Evolutionary conservation across 2,888 invertebrate genomes (phyloP).

Genomic region (Acronicta alni): DNA sequence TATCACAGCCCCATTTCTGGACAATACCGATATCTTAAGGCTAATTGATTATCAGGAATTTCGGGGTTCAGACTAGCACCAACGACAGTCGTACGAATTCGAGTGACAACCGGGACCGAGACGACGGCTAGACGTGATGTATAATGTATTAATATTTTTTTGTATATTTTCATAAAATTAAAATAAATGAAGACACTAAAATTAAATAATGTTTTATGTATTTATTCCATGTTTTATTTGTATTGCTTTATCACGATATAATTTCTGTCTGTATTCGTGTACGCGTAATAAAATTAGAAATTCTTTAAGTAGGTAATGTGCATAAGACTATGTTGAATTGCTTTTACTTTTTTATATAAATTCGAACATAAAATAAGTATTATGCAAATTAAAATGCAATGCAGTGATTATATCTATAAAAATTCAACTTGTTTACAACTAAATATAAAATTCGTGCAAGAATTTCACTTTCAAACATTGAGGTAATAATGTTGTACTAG

Average conservation of each 20-base stretch:
- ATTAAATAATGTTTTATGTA: neutral
- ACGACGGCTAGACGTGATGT: no score
- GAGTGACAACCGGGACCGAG: no score
- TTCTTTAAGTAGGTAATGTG: no score
- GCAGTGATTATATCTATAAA: slow-evolving; percentile 3
- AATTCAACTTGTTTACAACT: slow-evolving; percentile 13
- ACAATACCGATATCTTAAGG: no score
- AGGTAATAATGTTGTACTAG: neutral
- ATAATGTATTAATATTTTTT: no score
- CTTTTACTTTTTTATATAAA: slow-evolving; percentile 10
- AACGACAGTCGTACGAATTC: no score
- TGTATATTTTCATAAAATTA: no score
- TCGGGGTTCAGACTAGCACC: no score
- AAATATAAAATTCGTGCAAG: slow-evolving; percentile 37
- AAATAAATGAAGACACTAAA: no score
- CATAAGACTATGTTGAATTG: neutral
- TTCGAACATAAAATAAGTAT: slow-evolving; percentile 7
- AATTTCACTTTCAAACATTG: neutral
- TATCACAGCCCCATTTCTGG: no score
- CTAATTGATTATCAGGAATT: no score
- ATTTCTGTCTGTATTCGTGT: neutral
- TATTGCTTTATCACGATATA: slow-evolving; percentile 16
- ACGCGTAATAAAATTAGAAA: no score
- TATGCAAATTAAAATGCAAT: slow-evolving; percentile 20
- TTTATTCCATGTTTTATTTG: slow-evolving; percentile 2